phyloP scores from a whole-genome alignment of 2,888 invertebrate species.

The Melinaea marsaeus region DNA sequence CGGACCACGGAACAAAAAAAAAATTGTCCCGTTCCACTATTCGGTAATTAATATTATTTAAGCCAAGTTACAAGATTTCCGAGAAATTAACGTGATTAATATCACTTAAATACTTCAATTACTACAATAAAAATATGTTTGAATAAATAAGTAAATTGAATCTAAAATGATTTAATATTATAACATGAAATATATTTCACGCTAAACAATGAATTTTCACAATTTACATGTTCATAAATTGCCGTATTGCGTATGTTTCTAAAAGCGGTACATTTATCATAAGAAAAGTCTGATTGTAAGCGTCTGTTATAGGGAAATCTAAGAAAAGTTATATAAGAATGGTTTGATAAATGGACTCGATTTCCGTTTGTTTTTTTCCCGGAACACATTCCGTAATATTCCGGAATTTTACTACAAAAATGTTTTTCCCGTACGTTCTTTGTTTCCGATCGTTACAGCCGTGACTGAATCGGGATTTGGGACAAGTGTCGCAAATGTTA shows the following conservation, averaged over 20 bases:
- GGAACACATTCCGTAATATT: slow-evolving; percentile 12
- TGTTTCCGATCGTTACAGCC: slow-evolving; percentile 10
- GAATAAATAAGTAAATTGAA: no score
- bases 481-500: slow-evolving; percentile 27
- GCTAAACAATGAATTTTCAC: not conserved
- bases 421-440: slow-evolving; percentile 17
- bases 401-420: slow-evolving; percentile 9
- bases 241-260: not conserved
- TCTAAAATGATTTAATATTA: no score
- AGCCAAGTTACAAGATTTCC: no score
- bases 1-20: no score
- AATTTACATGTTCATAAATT: not conserved
- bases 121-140: no score
- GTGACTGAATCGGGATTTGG: slow-evolving; percentile 14
- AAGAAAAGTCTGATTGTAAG: slow-evolving; percentile 10
- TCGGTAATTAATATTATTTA: no score
- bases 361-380: slow-evolving; percentile 17
- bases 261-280: slow-evolving; percentile 10
- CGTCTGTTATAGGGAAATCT: slow-evolving; percentile 7
- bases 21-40: no score
- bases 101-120: no score
- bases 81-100: no score
- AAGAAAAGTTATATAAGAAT: slow-evolving; percentile 10
- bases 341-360: slow-evolving; percentile 20
- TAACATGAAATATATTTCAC: no score